These are phyloP conservation scores for Brenthis hecate DNA, from an alignment of 2,888 invertebrate species.

Conservation along the genomic window DNA sequence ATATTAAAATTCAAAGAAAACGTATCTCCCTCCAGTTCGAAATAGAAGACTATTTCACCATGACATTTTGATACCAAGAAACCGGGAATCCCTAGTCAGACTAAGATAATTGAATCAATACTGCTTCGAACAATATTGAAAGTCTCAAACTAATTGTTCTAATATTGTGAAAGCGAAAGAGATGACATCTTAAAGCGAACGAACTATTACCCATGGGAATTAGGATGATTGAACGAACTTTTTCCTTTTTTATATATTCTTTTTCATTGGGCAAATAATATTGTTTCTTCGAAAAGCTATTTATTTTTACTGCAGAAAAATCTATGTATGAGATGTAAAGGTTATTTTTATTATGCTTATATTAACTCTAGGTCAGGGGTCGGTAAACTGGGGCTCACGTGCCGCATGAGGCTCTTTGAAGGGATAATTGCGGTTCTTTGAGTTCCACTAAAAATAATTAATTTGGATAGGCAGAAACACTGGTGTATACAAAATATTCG, in stretches of 20 bases:
- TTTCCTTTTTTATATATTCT: not conserved
- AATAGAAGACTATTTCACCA: not conserved
- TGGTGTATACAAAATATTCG: no score
- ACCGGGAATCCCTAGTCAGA: not conserved
- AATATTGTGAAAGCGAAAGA: slow-evolving; percentile 15
- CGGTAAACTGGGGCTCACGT: no score
- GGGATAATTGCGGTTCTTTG: no score
- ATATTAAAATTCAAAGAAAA: no score
- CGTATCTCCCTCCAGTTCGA: no score
- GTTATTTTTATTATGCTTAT: no score
- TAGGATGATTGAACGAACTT: not conserved
- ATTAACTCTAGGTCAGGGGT: no score
- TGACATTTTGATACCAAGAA: slow-evolving; percentile 1
- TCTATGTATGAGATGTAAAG: not conserved
- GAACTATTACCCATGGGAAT: not conserved
- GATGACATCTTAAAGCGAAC: slow-evolving; percentile 6
- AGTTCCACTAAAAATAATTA: no score
- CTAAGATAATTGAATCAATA: slow-evolving; percentile 12
- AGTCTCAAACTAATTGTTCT: slow-evolving; percentile 9
- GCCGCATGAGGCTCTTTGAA: no score
- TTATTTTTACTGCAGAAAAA: not conserved
- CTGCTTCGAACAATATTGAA: slow-evolving; percentile 12
- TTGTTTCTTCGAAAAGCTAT: not conserved
- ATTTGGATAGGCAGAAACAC: no score
- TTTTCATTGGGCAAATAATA: not conserved